phyloP scores from a whole-genome alignment of 2,888 invertebrate species.

The Pogonocherus hispidulus region DNA sequence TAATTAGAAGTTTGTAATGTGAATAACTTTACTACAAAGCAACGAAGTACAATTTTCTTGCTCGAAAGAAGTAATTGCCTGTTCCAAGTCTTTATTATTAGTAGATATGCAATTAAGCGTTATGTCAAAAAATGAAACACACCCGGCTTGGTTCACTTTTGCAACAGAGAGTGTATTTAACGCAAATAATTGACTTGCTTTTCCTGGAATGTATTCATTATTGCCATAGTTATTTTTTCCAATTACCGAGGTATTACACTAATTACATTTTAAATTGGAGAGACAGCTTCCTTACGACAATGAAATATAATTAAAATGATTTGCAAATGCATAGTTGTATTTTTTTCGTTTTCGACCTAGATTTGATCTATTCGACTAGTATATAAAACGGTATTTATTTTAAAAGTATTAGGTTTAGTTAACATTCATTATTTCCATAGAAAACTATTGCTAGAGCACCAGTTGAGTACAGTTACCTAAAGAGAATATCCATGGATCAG shows the following conservation, averaged over 20 bases:
- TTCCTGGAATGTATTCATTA: background rate
- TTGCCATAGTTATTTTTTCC: background rate
- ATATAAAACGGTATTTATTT: too few species aligned
- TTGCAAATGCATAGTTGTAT: too few species aligned
- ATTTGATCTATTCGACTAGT: too few species aligned
- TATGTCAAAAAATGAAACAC: background rate
- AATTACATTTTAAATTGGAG: background rate
- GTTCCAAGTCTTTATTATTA: background rate
- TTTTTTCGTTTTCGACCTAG: too few species aligned
- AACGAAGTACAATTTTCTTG: too few species aligned
- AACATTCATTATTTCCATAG: too few species aligned
- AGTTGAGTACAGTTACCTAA: too few species aligned
- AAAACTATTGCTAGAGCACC: too few species aligned
- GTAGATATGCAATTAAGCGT: background rate
- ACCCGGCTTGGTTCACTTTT: background rate
- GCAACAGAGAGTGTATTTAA: background rate
- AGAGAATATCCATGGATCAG: too few species aligned
- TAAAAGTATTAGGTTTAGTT: too few species aligned
- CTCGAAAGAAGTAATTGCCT: background rate
- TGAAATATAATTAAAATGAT: background rate
- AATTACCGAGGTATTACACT: background rate
- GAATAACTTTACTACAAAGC: too few species aligned
- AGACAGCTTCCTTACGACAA: background rate
- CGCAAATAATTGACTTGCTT: background rate
- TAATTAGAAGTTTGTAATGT: too few species aligned